Conservation (phyloP, 2,797 vertebrate genomes). For the Ctenosaura bakeri region DNA sequence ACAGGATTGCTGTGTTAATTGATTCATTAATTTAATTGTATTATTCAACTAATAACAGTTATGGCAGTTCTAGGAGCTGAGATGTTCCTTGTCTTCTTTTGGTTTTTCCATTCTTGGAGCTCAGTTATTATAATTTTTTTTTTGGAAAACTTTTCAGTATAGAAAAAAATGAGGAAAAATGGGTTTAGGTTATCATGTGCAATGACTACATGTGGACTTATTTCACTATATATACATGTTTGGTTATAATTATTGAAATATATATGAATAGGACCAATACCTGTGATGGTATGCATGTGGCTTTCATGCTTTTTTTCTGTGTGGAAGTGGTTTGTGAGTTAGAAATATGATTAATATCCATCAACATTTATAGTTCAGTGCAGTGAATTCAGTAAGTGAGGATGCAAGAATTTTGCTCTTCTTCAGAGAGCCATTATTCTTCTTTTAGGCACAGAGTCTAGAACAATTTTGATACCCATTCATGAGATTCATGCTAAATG, state of each 20-base stretch:
- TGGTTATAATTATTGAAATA: background rate
- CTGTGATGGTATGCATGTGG: background rate
- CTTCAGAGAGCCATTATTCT: background rate
- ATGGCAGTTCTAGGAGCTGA: background rate
- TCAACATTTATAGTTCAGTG: too few relatives aligned
- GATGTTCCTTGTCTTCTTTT: too few relatives aligned
- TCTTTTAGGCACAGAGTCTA: background rate
- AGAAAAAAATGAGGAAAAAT: too few relatives aligned
- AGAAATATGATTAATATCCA: background rate
- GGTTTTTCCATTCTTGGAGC: too few relatives aligned
- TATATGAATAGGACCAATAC: background rate
- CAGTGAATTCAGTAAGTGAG: background rate
- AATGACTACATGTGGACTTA: background rate
- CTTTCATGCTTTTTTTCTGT: background rate
- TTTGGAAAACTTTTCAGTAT: too few relatives aligned
- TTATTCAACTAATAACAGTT: background rate
- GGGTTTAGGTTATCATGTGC: background rate
- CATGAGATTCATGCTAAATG: background rate
- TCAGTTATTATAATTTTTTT: too few relatives aligned
- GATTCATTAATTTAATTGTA: background rate
- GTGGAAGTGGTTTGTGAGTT: background rate
- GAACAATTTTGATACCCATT: background rate
- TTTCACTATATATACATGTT: background rate
- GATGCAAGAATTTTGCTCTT: background rate
- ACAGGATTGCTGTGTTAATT: background rate